Conservation (phyloP, 2,888 invertebrate species). For the Sepioteuthis lessoniana region DNA sequence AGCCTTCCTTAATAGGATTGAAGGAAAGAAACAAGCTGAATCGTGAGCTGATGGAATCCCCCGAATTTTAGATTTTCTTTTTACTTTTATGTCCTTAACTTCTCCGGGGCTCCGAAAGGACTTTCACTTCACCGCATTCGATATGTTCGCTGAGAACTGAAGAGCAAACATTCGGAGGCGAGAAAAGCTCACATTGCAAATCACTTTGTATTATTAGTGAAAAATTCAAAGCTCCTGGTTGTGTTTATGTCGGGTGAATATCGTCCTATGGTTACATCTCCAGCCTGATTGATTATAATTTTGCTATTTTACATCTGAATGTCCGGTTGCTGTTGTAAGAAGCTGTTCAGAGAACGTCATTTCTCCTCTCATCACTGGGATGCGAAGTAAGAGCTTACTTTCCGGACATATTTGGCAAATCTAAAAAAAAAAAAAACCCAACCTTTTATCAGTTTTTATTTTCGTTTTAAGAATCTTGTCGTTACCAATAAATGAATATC, state of each 20-base stretch:
- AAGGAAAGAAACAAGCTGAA: not conserved
- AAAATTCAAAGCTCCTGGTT: not conserved
- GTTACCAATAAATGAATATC: no score
- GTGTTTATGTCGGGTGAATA: not conserved
- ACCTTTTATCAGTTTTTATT: no score
- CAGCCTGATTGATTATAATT: not conserved
- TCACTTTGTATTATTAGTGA: not conserved
- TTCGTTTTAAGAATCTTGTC: no score
- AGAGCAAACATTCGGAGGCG: not conserved
- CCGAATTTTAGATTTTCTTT: not conserved
- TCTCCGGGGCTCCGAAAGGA: not conserved
- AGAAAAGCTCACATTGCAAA: not conserved
- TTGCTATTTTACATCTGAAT: not conserved
- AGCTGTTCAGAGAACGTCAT: not conserved
- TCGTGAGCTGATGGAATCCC: not conserved
- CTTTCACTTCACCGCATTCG: not conserved
- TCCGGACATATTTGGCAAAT: no score
- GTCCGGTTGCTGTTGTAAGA: not conserved
- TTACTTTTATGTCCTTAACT: not conserved
- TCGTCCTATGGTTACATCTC: not conserved
- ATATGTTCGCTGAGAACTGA: not conserved
- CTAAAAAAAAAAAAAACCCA: no score
- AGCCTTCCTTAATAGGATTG: not conserved
- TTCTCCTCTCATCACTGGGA: not conserved
- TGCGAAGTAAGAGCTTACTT: no score